Base-by-base conservation (phyloP, 2,797 vertebrate genomes). In the Crypturellus tataupa region DNA sequence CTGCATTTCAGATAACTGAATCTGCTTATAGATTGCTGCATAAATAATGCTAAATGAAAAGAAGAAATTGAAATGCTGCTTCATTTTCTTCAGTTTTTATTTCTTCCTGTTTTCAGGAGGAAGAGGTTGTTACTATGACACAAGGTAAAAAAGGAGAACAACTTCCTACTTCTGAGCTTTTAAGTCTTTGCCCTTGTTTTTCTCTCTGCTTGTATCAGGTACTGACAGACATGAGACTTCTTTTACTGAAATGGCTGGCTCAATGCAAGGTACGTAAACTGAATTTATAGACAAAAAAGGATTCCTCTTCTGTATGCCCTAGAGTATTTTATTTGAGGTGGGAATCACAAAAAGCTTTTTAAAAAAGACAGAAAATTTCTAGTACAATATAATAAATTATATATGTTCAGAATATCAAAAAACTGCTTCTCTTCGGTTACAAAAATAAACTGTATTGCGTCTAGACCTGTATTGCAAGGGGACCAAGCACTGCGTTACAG, bases 61-160 rank as follows among this genome's bases (percentile, higher is more conserved):
- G 0, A 92, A 90, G 80, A 93, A 55, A n/a, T 11, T 67, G 77
- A 94, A 94, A 93, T 27, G 59, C 42, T 62, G 46, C 71, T 96
- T 90, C 60, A 19, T 82, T 85, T 95, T 93, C 89, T 91, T 87
- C 83, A 80, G 87, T 47, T 84, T 95, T 95, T 88, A 16, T 79
- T 89, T 95, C 97, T 98, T 98, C 97, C 97, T 98, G 97, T 98
- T 98, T 98, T 97, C 86, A 91, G 69, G 92, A 89, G 73, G 93
- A 91, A 67, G 92, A 89, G 73, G 93, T 95, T 95, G 95, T 94
- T 89, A 63, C 95, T 44, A 87, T 95, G 95, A 92, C 87, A 85
- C 81, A 65, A 89, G 29, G 70, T 85, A 59, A 84, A 92, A 94
- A 97, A 84, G 87, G 71, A 81, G 68, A 19, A 55, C 53, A 75